Conservation (phyloP, 2,113 vertebrate species). For the Bettongia penicillata region DNA sequence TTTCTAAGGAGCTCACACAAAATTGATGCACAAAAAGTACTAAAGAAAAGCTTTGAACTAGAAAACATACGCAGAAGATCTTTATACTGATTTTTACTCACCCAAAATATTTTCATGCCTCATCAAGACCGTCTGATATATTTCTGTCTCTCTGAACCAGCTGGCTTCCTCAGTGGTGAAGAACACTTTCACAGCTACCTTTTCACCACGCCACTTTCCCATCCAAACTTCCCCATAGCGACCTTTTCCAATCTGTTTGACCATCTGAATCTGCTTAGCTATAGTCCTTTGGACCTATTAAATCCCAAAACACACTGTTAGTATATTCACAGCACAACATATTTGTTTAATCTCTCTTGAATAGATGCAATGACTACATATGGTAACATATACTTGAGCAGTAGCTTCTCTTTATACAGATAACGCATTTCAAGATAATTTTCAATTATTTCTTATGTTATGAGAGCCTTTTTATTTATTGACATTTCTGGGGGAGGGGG, state of each 20-base stretch:
- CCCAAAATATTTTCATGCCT: conserved; percentile 98
- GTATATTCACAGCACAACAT: background rate
- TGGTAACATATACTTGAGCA: conserved; percentile 13
- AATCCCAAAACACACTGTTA: conserved; percentile 56
- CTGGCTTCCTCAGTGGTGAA: conserved; percentile 98
- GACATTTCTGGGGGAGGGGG: background rate
- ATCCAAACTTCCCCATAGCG: conserved; percentile 99
- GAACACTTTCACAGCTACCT: conserved; percentile 97
- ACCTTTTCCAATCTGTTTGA: conserved; percentile 98
- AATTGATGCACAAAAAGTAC: conserved; percentile 48
- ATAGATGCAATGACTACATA: conserved; percentile 22
- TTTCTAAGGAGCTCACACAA: conserved; percentile 21
- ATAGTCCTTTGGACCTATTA: conserved; percentile 97
- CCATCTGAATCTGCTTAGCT: conserved; percentile 99
- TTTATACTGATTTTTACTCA: conserved; percentile 80
- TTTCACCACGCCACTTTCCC: conserved; percentile 97
- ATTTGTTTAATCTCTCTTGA: conserved; percentile 21
- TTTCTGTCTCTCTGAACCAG: conserved; percentile 99
- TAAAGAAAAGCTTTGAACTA: conserved; percentile 17
- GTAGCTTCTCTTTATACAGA: conserved; percentile 33
- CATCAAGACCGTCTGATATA: conserved; percentile 98
- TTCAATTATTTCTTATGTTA: conserved; percentile 6
- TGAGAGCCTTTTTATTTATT: background rate
- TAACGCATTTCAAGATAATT: background rate
- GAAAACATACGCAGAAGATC: conserved; percentile 26